These are phyloP conservation scores for Hylomyscus alleni DNA, from an alignment of 2,797 vertebrate genomes.

Conservation along the genomic window DNA sequence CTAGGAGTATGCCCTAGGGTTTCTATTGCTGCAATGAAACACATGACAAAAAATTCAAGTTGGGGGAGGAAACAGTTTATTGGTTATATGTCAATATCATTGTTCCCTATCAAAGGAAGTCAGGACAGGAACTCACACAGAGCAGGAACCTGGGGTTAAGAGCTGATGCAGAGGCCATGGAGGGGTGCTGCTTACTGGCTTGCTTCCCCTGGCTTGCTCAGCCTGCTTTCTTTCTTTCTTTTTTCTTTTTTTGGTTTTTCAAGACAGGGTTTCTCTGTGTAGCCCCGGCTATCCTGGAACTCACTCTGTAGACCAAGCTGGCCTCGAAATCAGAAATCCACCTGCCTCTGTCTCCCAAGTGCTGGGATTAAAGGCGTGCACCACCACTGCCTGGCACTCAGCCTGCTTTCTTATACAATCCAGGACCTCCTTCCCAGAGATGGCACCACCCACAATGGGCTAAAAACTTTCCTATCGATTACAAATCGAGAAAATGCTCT, in stretches of 20 bases:
- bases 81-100: background rate
- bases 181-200: background rate
- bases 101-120: background rate
- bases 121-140: background rate
- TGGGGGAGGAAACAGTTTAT: background rate
- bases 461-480: background rate
- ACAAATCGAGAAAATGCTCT: background rate
- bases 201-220: background rate
- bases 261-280: too few species aligned
- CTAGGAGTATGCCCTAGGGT: background rate
- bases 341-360: too few species aligned
- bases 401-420: background rate
- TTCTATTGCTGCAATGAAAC: background rate
- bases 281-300: too few species aligned
- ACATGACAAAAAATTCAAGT: background rate
- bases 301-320: too few species aligned
- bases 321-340: too few species aligned
- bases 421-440: background rate
- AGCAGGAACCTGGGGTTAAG: background rate
- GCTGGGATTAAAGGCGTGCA: too few species aligned
- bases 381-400: background rate
- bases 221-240: background rate
- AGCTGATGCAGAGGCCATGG: background rate
- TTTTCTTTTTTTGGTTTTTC: too few species aligned
- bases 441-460: background rate